Conservation (phyloP, 2,888 invertebrate genomes). For the Scaptomyza polygonia region DNA sequence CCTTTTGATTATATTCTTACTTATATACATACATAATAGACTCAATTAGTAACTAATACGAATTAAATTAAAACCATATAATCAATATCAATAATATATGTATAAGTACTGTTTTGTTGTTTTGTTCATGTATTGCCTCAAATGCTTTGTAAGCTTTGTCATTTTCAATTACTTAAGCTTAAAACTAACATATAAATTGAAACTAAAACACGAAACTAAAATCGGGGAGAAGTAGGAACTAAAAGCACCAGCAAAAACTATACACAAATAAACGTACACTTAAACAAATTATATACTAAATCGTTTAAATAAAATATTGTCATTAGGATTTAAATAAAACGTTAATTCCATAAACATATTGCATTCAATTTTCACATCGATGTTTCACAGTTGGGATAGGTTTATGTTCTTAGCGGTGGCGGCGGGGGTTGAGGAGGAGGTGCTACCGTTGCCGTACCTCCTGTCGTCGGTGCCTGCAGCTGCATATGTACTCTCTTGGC, state of each 20-base stretch:
- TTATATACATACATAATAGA: conserved; percentile 49
- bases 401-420: conserved; percentile 50
- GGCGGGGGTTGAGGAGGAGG: conserved; percentile 42
- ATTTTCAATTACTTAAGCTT: conserved; percentile 69
- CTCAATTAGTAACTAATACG: conserved; percentile 16
- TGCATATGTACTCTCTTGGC: conserved; percentile 63
- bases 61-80: conserved; percentile 24
- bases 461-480: conserved; percentile 34
- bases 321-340: conserved; percentile 37
- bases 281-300: conserved; percentile 19
- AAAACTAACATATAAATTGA: conserved; percentile 48
- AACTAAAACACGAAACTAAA: conserved; percentile 50
- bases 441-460: conserved; percentile 18
- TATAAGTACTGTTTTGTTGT: conserved; percentile 21
- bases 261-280: conserved; percentile 28
- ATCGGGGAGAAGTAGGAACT: conserved; percentile 69
- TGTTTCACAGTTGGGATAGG: conserved; percentile 55
- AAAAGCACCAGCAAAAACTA: conserved; percentile 77
- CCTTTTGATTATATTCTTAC: conserved; percentile 57
- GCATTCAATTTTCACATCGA: conserved; percentile 68
- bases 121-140: conserved; percentile 70
- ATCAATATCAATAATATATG: conserved; percentile 7
- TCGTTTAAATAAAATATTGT: conserved; percentile 52
- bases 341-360: conserved; percentile 58
- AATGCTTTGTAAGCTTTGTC: conserved; percentile 78